phyloP scores from a whole-genome alignment of 2,113 vertebrate genomes.

The Chelonoidis abingdonii region DNA sequence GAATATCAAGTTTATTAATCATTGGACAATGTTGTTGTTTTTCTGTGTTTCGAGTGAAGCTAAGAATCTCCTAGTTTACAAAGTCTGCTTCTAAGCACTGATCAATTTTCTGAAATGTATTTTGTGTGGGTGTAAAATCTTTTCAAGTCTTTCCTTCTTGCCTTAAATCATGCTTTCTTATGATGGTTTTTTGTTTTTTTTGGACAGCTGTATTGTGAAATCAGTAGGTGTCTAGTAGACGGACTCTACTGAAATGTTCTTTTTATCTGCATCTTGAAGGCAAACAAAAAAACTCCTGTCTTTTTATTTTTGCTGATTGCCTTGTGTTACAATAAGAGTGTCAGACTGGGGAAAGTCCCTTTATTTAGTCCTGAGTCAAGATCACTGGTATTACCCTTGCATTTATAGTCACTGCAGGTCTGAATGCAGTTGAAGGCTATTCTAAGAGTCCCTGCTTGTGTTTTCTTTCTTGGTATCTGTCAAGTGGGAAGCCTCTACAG shows the following conservation, averaged over 20 bases:
- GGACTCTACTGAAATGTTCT: not conserved
- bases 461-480: constrained; percentile 2
- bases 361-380: constrained; percentile 45
- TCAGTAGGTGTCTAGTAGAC: not conserved
- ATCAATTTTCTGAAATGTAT: not conserved
- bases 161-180: not conserved
- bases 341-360: not conserved
- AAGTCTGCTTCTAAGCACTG: not conserved
- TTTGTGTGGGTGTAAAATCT: not conserved
- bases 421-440: constrained; percentile 8
- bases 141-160: not conserved
- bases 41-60: not conserved
- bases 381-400: not conserved
- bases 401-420: constrained; percentile 26
- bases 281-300: fast-evolving
- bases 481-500: constrained; percentile 1
- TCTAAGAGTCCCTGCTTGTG: constrained; percentile 18
- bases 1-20: not conserved
- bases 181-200: not conserved
- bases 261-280: not conserved
- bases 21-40: too few relatives aligned
- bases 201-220: not conserved
- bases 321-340: not conserved
- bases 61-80: not conserved
- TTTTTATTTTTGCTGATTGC: not conserved